Evolutionary conservation across 1,140 invertebrate genomes (phyloP).

Genomic region (Limonius californicus): DNA sequence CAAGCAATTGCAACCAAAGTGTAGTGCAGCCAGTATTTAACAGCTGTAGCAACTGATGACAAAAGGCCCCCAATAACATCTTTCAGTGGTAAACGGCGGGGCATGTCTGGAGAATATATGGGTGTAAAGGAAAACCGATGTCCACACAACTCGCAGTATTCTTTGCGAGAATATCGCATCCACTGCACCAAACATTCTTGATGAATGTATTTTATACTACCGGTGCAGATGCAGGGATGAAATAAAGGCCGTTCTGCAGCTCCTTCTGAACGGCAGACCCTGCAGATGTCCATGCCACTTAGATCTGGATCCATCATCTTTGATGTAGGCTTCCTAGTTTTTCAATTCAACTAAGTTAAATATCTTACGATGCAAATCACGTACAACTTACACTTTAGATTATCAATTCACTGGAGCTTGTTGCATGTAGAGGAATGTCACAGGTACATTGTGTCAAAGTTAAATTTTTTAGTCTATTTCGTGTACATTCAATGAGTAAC

Average conservation of each 20-base stretch:
- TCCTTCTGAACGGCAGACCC: conserved; percentile 95
- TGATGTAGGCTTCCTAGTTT: too few relatives aligned
- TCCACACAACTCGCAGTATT: conserved; percentile 98
- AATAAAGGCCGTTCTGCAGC: conserved; percentile 65
- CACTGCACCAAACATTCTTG: conserved; percentile 87
- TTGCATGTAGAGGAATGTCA: background rate
- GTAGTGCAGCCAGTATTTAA: conserved; percentile 95
- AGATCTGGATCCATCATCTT: background rate
- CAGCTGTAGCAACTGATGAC: conserved; percentile 82
- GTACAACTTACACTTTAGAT: background rate
- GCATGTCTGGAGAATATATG: conserved; percentile 99
- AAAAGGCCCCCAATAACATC: conserved; percentile 81
- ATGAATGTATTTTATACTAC: conserved; percentile 98
- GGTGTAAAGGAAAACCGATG: conserved; percentile 97
- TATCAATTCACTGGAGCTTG: background rate
- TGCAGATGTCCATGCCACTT: conserved; percentile 73
- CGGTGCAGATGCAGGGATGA: conserved; percentile 98
- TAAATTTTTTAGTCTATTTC: background rate
- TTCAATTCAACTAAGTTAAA: too few relatives aligned
- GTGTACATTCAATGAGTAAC: too few relatives aligned
- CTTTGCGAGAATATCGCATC: conserved; percentile 95
- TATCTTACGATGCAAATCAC: too few relatives aligned
- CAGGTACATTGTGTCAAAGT: background rate
- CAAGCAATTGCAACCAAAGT: conserved; percentile 94
- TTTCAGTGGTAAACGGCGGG: conserved; percentile 84